Percentiles rank a stretch among this genome's conserved stretches.
phyloP scores from a whole-genome alignment of 1,140 invertebrate genomes.

The Macrostomum lignano region DNA sequence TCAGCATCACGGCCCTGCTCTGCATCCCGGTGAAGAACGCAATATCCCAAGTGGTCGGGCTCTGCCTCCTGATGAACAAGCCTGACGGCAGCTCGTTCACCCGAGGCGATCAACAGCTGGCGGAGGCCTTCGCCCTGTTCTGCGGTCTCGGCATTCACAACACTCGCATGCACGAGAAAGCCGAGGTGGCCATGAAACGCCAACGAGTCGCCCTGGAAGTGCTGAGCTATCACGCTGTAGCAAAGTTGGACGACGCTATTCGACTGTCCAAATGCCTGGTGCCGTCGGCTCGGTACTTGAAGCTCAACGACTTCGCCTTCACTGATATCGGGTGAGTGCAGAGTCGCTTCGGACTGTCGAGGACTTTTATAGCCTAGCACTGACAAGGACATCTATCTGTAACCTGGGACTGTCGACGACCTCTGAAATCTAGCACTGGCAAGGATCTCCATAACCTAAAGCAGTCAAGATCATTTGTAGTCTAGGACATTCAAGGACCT shows the following conservation, averaged over 20 bases:
- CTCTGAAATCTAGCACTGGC: too few relatives aligned
- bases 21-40: conserved; percentile 70
- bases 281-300: conserved; percentile 3
- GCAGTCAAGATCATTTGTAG: too few relatives aligned
- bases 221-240: conserved; percentile 74
- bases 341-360: too few relatives aligned
- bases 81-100: conserved; percentile 54
- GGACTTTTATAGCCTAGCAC: too few relatives aligned
- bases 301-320: conserved; percentile 8
- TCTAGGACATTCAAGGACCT: too few relatives aligned
- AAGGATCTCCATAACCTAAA: too few relatives aligned
- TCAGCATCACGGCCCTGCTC: conserved; percentile 55
- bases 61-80: conserved; percentile 87
- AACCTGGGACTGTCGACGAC: too few relatives aligned
- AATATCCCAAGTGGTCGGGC: conserved; percentile 72
- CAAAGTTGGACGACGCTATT: conserved; percentile 52
- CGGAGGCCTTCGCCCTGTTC: conserved; percentile 85
- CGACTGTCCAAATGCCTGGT: conserved; percentile 31
- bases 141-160: conserved; percentile 83
- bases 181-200: conserved; percentile 57
- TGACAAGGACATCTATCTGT: too few relatives aligned
- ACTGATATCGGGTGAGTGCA: conserved; percentile 4
- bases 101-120: conserved; percentile 57
- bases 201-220: conserved; percentile 77
- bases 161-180: conserved; percentile 66